Base-by-base conservation (phyloP, 2,888 invertebrate species). In the Sarcophaga variegata region DNA sequence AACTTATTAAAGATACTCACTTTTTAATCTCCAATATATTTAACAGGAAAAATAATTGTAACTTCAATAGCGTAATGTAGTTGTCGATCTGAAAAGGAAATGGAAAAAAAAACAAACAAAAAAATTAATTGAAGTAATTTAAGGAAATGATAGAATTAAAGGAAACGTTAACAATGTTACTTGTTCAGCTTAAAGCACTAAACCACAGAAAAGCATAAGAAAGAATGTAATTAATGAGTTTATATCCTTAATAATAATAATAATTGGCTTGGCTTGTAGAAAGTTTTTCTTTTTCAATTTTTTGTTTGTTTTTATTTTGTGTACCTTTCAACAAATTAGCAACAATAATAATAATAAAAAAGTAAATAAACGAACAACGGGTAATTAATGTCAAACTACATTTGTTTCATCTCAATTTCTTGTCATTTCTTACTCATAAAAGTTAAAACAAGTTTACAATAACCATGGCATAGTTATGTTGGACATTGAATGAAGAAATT, bases 161-260 rank as follows among this genome's bases (percentile, higher is more conserved):
- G 8, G 37, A 37, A 10, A 37, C 2, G 8, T 8, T 37, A 8
- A 2, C 37, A 37, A 37, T 37, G 37, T 37, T 37, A 37, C 8
- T 37, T 37, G 37, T 27, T 25, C 25, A 25, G 2, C 25, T 25
- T 27, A 37, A 37, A 37, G 37, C 1, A 37, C 37, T 37, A 75
- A 14, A 14, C 0, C 10, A 14, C 0, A 47, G 10, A 1, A 59
- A 45, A 45, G 12, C 37, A 27, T 69, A 63, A 6, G 20, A 70
- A 70, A 54, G 45, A 76, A 75, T 37, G n/a, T 11, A 72, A 37
- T 66, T 77, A 82, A 76, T 77, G 71, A 82, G 59, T 77, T 76
- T 77, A 71, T 66, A 47, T 22, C 25, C 66, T 37, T 37, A 37
- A 10, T 37, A 37, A 62, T 47, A 60, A 60, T 12, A 66, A 71